Base-by-base conservation (phyloP, 2,888 invertebrate species). In the Aphodius granarius region DNA sequence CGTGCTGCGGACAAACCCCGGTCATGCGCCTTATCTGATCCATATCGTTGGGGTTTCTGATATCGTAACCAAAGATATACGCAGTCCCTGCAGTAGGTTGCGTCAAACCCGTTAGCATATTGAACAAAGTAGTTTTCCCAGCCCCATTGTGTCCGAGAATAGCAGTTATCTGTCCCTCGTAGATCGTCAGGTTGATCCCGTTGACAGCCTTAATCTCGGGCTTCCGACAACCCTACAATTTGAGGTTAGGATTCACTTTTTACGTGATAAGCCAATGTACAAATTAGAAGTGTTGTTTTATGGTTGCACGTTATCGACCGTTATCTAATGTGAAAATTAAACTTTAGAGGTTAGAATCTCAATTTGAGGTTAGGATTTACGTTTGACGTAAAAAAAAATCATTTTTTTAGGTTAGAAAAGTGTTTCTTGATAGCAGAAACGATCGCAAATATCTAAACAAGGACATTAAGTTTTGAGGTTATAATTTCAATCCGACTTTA, bases 81-180 rank as follows among this genome's bases (percentile, higher is more conserved):
- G 94, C 94, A 0, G 93, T 93, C 0, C 94, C 94, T 77, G 91
- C 89, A 0, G 93, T 91, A 0, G 94, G 94, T 0, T 92, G 88
- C 0, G 94, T 93, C n/a, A 94, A 85, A 0, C 96, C 96, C 2
- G 95, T 95, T 17, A 96, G 86, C 79, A 96, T 95, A 82, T 95
- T 95, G 84, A 96, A 94, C 6, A 95, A 88, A 0, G 95, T 95
- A 0, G 95, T 95, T 86, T 96, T 96, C 4, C 96, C 96, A 63
- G 96, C 95, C 0, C 95, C 95, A 83, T 96, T 96, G 82, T 95
- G 95, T 0, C 95, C 96, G 77, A 96, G 87, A 19, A 96, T 92
- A 0, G 95, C 95, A 0, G 95, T 96, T 78, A 96, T 95, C 86
- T 96, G 95, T 0, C 92, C 95, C 84, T 95, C 94, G 87, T 95